Evolutionary conservation across 2,797 vertebrate genomes (phyloP), one percentile per base, ranked within the genome.

Genomic region (Pseudochromis fuscus): DNA sequence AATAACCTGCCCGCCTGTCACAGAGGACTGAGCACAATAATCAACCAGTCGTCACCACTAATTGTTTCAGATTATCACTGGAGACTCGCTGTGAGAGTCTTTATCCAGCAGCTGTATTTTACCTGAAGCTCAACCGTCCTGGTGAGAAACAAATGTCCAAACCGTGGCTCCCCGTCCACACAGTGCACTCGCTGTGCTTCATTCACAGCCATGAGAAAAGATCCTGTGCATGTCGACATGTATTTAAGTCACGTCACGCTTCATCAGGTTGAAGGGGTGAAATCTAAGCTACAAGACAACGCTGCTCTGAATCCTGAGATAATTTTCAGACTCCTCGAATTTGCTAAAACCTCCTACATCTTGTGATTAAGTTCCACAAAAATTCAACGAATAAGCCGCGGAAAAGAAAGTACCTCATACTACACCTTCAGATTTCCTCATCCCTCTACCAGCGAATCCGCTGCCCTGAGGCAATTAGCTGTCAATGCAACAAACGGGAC

Each of bases 381-480:
- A 64, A 46, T 35, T 25, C 16, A 44, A n/a, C 45, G 27, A 72
- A 64, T 72, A 67, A 53, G 30, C 9, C 25, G 8, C 23, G 4
- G 10, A 18, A 15, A 37, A 6, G n/a, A 57, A 52, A 48, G 28
- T 1, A 16, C 35, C 27, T 62, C 7, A 11, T 30, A 45, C 44
- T 38, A 53, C 15, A 58, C 15, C 8, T 30, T 64, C n/a, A 48
- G 24, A 49, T 42, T 72, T 77, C 78, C 60, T 64, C 48, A 52
- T 65, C 44, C 13, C 56, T 73, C 49, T 55, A 45, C 75, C 7
- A 42, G 62, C 56, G 66, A 86, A 74, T 82, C 75, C 70, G 59
- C 64, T 82, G 46, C 89, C 85, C 72, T 75, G 12, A 70, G 42
- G 77, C 87, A 86, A 77, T 86, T 88, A 78, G 60, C 77, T 89